Evolutionary conservation across 2,113 vertebrate species (phyloP), one percentile per base, ranked within the genome.

Genomic region (Pelusios castaneus): DNA sequence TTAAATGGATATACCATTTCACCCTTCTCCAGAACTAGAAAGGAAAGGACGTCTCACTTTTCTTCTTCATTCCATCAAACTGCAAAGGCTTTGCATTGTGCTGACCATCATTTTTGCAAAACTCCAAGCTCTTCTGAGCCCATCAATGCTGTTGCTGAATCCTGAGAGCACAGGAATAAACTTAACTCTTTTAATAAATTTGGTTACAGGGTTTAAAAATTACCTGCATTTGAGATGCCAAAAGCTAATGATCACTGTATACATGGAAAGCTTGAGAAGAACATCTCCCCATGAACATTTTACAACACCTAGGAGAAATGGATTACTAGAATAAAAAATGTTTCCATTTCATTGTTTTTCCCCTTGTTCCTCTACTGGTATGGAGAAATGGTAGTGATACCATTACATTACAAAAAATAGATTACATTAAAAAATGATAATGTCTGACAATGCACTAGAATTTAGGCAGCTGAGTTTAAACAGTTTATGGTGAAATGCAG

Each of bases 91-190:
- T 77, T 77, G 10, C 41, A 31, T 19, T 60, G 10, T 22, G n/a
- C n/a, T 38, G n/a, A 70, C 34, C 63, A 34, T 63, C 31, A 63
- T 34, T 63, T 12, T 63, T 5, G 12, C 29, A 38, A 70, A 70
- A 8, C 2, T 2, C 63, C n/a, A 16, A 73, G 2, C 2, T 86
- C 8, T 54, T 56, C 54, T 84, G 58, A 87, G 5, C 70, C n/a
- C 63, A 70, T 21, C 5, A 5, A 22, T 22, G 4, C n/a, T 10
- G 17, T 70, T 38, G 85, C 16, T 49, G 24, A 83, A 3, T 70
- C 12, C 38, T 70, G 21, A 77, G 5, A 76, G 0, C 0, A 0
- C 56, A 6, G 3, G 3, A 75, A 2, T 63, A 84, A 92, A 95
- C 43, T 85, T 16, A 25, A 6, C 27, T 75, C 17, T 70, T 47